These are phyloP conservation scores for Turnix velox DNA, from an alignment of 2,113 vertebrate species.

Conservation along the genomic window DNA sequence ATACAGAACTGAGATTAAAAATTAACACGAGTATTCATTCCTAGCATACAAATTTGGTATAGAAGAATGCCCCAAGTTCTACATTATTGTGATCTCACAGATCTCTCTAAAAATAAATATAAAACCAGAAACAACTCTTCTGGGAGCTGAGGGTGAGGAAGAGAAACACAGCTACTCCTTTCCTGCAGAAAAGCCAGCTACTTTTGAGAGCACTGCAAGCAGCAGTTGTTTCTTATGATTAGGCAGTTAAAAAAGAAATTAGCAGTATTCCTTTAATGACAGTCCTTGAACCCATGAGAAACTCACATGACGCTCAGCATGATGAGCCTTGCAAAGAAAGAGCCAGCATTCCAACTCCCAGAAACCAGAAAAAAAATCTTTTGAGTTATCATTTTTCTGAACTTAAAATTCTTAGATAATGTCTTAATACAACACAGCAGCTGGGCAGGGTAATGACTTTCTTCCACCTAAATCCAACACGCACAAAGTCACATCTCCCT, in stretches of 20 bases:
- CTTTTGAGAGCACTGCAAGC: neutral
- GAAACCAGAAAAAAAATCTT: neutral
- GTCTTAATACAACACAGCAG: neutral
- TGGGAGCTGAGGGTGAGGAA: neutral
- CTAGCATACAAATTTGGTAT: neutral
- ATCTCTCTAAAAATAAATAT: neutral
- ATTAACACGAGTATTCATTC: neutral
- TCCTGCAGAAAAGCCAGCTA: neutral
- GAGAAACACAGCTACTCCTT: neutral
- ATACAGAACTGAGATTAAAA: neutral
- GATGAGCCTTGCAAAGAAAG: neutral
- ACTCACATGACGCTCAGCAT: neutral
- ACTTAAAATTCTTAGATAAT: neutral
- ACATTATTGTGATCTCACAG: neutral
- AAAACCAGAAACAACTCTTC: neutral
- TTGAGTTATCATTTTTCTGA: neutral
- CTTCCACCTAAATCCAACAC: neutral
- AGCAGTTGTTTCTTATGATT: neutral
- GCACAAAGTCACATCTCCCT: fast-evolving
- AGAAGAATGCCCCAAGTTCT: neutral
- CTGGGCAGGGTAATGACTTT: neutral
- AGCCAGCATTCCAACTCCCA: neutral
- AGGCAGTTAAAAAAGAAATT: neutral
- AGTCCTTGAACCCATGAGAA: neutral
- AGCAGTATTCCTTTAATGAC: neutral